These are phyloP conservation scores for Echiichthys vipera DNA, from an alignment of 2,797 vertebrate species.

Conservation along the genomic window DNA sequence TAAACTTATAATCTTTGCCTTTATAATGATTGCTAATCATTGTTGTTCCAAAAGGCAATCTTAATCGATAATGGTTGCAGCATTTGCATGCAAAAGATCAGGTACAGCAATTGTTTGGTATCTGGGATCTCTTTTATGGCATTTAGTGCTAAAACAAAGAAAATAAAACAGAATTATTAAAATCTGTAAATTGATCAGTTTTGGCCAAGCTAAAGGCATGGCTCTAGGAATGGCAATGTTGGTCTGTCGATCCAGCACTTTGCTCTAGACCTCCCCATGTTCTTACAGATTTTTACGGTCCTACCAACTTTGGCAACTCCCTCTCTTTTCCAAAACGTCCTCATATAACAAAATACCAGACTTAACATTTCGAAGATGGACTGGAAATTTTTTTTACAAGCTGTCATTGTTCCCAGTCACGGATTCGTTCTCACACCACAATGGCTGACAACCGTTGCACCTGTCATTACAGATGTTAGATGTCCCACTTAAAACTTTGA, in stretches of 20 bases:
- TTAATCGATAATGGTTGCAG: constrained; percentile 28
- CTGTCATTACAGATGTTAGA: background rate
- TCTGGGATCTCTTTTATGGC: background rate
- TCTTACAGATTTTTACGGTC: no score
- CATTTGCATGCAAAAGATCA: constrained; percentile 20
- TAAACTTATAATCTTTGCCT: constrained; percentile 7
- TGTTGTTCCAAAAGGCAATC: constrained; percentile 18
- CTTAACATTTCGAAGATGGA: background rate
- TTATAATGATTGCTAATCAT: constrained; percentile 25
- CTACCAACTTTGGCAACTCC: background rate
- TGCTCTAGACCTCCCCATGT: no score
- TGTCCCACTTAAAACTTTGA: background rate
- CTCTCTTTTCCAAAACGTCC: no score
- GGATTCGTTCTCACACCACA: no score
- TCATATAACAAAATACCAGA: no score
- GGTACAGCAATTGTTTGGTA: background rate
- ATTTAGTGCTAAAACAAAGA: background rate
- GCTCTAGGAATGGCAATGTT: no score
- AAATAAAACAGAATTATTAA: background rate
- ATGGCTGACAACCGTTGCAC: no score
- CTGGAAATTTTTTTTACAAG: background rate
- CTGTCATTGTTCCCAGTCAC: background rate
- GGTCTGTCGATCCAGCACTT: no score
- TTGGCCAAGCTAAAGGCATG: no score
- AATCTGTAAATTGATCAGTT: background rate